A percentile compares a stretch with the other conserved stretches of the same genome.
Evolutionary conservation across 2,113 vertebrate species (phyloP).

Genomic region (Microtus ochrogaster): DNA sequence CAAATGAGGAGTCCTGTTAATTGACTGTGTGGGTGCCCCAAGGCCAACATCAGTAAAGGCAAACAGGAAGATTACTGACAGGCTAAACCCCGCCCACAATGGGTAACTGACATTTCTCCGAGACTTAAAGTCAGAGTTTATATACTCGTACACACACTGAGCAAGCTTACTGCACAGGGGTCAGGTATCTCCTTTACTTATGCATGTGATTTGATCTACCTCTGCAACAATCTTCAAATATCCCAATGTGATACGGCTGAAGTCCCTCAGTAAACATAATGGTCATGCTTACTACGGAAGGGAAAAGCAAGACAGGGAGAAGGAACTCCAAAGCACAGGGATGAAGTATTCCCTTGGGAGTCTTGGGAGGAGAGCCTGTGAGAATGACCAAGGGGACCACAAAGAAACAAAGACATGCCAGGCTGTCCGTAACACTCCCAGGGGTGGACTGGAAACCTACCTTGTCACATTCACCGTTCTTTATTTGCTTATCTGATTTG

Average conservation of each 20-base stretch:
- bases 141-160: background rate
- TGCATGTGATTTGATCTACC: background rate
- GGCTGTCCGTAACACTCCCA: background rate
- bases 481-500: conserved; percentile 94
- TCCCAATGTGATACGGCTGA: background rate
- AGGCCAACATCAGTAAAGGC: background rate
- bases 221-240: background rate
- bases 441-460: conserved; percentile 82
- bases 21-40: background rate
- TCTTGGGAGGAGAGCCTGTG: background rate
- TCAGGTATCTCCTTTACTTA: background rate
- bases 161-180: background rate
- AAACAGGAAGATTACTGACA: background rate
- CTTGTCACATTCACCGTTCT: conserved; percentile 96
- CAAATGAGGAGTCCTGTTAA: background rate
- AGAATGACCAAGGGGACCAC: background rate
- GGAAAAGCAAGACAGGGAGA: background rate
- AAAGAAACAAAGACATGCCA: background rate
- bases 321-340: background rate
- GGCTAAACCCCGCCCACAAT: background rate
- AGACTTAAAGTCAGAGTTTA: background rate
- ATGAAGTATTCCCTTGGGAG: background rate
- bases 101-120: background rate
- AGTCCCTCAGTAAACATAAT: background rate
- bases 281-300: background rate